These are phyloP conservation scores for Drosophila robusta DNA, from an alignment of 2,888 invertebrate species.

Conservation along the genomic window DNA sequence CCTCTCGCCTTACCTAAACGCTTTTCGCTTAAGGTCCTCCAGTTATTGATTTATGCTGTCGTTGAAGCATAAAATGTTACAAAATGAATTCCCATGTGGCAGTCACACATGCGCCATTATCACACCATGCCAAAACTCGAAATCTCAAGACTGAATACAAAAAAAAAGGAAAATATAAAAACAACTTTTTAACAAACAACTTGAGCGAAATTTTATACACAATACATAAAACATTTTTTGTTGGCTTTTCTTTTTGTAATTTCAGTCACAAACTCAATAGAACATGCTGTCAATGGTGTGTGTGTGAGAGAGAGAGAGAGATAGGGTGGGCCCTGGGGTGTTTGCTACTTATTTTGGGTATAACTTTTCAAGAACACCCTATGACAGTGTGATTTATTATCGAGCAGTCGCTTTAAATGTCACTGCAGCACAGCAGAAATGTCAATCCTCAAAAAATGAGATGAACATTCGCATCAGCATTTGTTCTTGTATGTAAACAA, in stretches of 20 bases:
- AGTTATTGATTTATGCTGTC: slow-evolving; percentile 74
- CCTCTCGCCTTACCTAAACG: background rate
- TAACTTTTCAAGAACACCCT: slow-evolving; percentile 56
- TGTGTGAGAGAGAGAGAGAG: background rate
- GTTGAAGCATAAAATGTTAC: slow-evolving; percentile 52
- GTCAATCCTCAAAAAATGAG: slow-evolving; percentile 56
- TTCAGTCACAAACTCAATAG: slow-evolving; percentile 63
- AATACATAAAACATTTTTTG: slow-evolving; percentile 53
- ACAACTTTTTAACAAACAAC: slow-evolving; percentile 60
- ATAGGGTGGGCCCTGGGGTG: background rate
- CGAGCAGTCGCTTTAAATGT: slow-evolving; percentile 74
- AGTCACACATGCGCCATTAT: slow-evolving; percentile 75
- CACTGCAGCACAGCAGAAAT: slow-evolving; percentile 64
- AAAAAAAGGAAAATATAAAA: slow-evolving; percentile 3
- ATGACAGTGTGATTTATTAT: slow-evolving; percentile 76
- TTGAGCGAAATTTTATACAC: slow-evolving; percentile 52
- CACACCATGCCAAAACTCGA: slow-evolving; percentile 33
- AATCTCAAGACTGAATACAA: slow-evolving; percentile 17
- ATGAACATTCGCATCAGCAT: slow-evolving; percentile 62
- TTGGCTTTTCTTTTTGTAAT: slow-evolving; percentile 46
- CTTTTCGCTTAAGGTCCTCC: slow-evolving; percentile 20
- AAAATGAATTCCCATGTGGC: slow-evolving; percentile 68
- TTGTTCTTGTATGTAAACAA: slow-evolving; percentile 28
- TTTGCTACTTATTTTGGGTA: slow-evolving; percentile 28
- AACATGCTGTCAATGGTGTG: slow-evolving; percentile 37